Conservation (phyloP, 2,797 vertebrate genomes). For the Hirundo rustica region DNA sequence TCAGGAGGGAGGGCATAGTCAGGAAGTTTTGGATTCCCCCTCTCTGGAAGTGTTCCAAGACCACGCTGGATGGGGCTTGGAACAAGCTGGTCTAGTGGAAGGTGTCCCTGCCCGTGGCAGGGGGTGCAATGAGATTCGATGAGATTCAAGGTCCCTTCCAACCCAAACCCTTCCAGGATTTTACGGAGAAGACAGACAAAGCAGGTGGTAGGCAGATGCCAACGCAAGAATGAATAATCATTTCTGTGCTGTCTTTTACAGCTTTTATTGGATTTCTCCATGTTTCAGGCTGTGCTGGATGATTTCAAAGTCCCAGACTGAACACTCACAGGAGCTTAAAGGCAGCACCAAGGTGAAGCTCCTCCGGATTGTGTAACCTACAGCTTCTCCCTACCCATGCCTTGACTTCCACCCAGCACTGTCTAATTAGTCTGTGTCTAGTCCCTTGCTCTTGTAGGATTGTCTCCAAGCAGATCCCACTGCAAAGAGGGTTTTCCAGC, state of each 20-base stretch:
- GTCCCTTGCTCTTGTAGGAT: not conserved
- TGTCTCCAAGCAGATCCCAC: not conserved
- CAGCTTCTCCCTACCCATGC: fast-evolving
- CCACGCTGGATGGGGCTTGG: fast-evolving
- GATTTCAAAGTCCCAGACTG: not conserved
- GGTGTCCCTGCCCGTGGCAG: not conserved
- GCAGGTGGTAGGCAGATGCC: not conserved
- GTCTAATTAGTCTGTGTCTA: not conserved
- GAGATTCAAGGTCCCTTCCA: not conserved
- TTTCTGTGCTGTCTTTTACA: not conserved
- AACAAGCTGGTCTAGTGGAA: not conserved
- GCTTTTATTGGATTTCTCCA: fast-evolving
- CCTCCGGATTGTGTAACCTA: not conserved
- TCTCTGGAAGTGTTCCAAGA: not conserved
- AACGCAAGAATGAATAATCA: not conserved
- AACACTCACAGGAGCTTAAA: fast-evolving
- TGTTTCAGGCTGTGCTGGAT: not conserved
- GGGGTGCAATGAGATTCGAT: not conserved
- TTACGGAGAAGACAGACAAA: not conserved
- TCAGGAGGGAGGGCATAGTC: not conserved
- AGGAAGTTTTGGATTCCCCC: not conserved
- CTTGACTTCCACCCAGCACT: not conserved
- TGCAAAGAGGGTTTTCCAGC: not conserved
- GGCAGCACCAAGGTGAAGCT: not conserved
- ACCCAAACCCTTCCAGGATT: not conserved